These are phyloP conservation scores for Acrobasis consociella DNA, from an alignment of 2,888 invertebrate genomes.

Conservation along the genomic window DNA sequence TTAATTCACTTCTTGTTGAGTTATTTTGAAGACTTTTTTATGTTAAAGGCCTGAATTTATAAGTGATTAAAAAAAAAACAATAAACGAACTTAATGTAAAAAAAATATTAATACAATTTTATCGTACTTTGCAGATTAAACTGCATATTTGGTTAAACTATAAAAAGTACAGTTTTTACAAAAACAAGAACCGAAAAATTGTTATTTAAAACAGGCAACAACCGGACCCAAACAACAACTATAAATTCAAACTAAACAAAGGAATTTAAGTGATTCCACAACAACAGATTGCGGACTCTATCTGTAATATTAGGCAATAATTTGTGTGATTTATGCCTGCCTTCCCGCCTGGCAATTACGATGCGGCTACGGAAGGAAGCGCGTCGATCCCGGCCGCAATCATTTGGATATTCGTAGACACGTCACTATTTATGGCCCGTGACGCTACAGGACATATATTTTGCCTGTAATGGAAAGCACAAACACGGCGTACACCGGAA, in stretches of 20 bases:
- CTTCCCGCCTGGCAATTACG: slow-evolving; percentile 75
- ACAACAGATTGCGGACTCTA: slow-evolving; percentile 69
- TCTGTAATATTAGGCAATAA: slow-evolving; percentile 77
- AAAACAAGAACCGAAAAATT: background rate
- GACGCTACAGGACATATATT: slow-evolving; percentile 62
- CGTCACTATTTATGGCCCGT: slow-evolving; percentile 40
- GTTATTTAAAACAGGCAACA: slow-evolving; percentile 30
- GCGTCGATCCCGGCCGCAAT: slow-evolving; percentile 76
- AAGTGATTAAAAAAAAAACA: no score
- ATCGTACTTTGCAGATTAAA: no score
- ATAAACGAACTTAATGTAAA: no score
- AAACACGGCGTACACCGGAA: background rate
- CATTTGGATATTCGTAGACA: slow-evolving; percentile 74
- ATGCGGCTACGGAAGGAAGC: slow-evolving; percentile 75
- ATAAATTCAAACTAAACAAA: slow-evolving; percentile 58
- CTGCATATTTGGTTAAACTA: no score
- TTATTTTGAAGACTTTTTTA: no score
- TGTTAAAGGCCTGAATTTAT: no score
- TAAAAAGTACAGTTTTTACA: background rate
- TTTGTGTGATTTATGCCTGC: slow-evolving; percentile 76
- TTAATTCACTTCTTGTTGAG: no score
- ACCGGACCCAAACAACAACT: slow-evolving; percentile 38
- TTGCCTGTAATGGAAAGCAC: slow-evolving; percentile 42
- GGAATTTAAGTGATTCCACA: slow-evolving; percentile 62
- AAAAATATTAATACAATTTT: no score